A percentile compares a stretch with the other conserved stretches of the same genome.
phyloP scores from a whole-genome alignment of 64 coral and sea anemone species.

The Dendrophyllia cribrosa region DNA sequence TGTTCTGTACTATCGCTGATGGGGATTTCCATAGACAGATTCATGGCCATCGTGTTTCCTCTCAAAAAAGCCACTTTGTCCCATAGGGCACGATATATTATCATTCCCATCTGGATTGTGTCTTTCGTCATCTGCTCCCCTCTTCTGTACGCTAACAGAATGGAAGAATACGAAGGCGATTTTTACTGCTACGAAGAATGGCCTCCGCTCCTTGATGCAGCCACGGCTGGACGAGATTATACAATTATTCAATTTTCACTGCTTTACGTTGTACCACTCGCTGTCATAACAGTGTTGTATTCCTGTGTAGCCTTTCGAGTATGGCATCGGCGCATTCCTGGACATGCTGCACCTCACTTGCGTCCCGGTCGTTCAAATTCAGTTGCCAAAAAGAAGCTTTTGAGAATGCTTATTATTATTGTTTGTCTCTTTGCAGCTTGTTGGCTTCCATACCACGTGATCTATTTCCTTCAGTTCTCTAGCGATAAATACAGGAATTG shows the following conservation, averaged over 20 bases:
- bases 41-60: conserved; percentile 60
- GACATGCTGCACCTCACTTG: conserved; percentile 4
- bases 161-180: conserved; percentile 4
- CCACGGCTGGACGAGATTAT: not conserved
- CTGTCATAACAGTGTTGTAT: conserved; percentile 25
- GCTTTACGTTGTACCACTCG: conserved; percentile 26
- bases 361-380: not conserved
- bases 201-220: conserved; percentile 34
- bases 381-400: conserved; percentile 30
- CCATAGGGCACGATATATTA: conserved; percentile 23
- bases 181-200: conserved; percentile 71
- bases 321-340: conserved; percentile 52
- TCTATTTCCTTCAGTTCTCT: conserved; percentile 39
- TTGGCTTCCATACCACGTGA: conserved; percentile 62
- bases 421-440: conserved; percentile 49
- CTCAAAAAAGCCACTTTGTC: conserved; percentile 63
- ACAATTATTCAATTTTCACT: conserved; percentile 42
- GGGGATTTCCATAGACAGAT: conserved; percentile 70
- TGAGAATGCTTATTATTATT: conserved; percentile 63
- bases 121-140: conserved; percentile 63
- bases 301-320: conserved; percentile 20
- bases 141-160: conserved; percentile 75
- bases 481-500: not conserved
- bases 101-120: conserved; percentile 45
- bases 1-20: conserved; percentile 66